Conservation (phyloP, 1,140 invertebrate species). For the Magallana gigas region DNA sequence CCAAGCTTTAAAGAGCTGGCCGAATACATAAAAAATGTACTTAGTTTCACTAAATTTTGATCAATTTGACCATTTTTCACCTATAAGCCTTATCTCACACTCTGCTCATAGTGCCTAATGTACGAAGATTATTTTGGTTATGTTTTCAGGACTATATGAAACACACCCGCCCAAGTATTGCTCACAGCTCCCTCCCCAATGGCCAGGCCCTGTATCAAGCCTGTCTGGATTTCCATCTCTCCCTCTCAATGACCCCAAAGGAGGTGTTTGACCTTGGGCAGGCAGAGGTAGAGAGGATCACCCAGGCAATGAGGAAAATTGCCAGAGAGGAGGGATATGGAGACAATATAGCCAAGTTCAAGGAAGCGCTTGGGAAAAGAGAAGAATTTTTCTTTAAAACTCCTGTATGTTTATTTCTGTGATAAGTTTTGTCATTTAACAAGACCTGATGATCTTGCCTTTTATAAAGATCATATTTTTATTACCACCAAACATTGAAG, state of each 20-base stretch:
- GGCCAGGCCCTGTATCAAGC: constrained; percentile 74
- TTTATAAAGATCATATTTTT: too few relatives aligned
- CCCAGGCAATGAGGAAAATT: constrained; percentile 73
- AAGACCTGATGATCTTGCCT: too few relatives aligned
- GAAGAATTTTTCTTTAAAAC: constrained; percentile 54
- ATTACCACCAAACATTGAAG: too few relatives aligned
- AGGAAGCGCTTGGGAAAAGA: constrained; percentile 38
- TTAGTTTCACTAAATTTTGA: background rate
- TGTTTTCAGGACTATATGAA: constrained; percentile 69
- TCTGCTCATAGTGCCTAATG: too few relatives aligned
- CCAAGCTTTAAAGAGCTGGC: constrained; percentile 58
- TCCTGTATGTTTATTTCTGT: background rate
- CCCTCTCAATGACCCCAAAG: constrained; percentile 68
- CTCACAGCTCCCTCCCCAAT: constrained; percentile 69
- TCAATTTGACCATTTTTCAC: too few relatives aligned
- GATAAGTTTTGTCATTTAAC: too few relatives aligned
- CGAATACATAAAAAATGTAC: constrained; percentile 59
- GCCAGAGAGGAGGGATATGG: constrained; percentile 58
- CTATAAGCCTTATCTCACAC: too few relatives aligned
- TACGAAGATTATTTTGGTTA: too few relatives aligned
- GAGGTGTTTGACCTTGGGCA: constrained; percentile 78
- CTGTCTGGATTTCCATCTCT: constrained; percentile 76
- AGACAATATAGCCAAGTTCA: constrained; percentile 50
- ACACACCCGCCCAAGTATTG: constrained; percentile 67
- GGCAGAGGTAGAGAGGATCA: constrained; percentile 76